Percentiles rank a stretch among this genome's conserved stretches.
phyloP scores from a whole-genome alignment of 2,797 vertebrate species.

The Borostomias antarcticus region DNA sequence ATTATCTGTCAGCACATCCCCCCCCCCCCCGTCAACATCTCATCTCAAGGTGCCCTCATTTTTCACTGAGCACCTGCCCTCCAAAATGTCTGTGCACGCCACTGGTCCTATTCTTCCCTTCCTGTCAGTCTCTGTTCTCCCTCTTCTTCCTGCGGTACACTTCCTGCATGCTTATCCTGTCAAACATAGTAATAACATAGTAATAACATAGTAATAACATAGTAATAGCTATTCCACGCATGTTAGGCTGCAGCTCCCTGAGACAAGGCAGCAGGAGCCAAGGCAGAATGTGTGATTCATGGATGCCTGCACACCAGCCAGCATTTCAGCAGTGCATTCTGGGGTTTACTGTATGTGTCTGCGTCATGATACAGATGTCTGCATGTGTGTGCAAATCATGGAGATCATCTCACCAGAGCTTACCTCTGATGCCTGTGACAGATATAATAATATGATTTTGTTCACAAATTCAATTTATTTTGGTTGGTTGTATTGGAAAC shows the following conservation, averaged over 20 bases:
- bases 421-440: neutral
- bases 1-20: no score
- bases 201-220: no score
- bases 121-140: no score
- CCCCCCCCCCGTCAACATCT: no score
- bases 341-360: constrained; percentile 3
- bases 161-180: no score
- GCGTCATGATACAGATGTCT: constrained; percentile 6
- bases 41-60: no score
- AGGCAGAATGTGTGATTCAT: neutral
- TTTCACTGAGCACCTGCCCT: no score
- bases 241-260: neutral
- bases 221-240: neutral
- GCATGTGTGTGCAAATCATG: constrained; percentile 4
- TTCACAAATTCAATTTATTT: neutral
- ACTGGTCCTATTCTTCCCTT: no score
- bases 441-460: neutral
- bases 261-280: neutral
- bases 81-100: no score
- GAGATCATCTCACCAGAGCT: neutral
- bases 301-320: neutral
- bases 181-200: no score
- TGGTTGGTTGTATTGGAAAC: neutral
- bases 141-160: no score
- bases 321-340: constrained; percentile 7